Percentiles rank a stretch among this genome's conserved stretches.
phyloP scores from a whole-genome alignment of 2,888 invertebrate species.

The Yponomeuta plumbellus region DNA sequence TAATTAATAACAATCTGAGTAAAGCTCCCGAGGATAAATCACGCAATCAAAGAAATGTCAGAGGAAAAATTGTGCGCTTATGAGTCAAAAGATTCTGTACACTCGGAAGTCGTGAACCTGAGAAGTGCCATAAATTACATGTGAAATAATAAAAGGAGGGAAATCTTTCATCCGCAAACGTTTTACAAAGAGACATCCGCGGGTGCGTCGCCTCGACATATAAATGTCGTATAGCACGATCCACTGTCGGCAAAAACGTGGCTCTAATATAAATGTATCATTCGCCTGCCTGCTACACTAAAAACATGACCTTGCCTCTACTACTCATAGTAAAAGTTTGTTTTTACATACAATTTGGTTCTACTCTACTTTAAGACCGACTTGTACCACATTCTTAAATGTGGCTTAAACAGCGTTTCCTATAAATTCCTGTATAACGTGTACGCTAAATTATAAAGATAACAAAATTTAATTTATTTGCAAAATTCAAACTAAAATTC shows the following conservation, averaged over 20 bases:
- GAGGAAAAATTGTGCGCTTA: conserved; percentile 36
- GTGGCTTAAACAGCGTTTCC: too few species aligned
- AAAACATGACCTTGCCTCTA: not conserved
- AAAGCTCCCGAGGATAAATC: conserved; percentile 4
- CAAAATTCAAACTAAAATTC: too few species aligned
- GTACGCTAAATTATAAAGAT: too few species aligned
- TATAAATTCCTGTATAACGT: too few species aligned
- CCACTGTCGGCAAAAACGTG: conserved; percentile 53
- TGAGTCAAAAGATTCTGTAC: conserved; percentile 41
- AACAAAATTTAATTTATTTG: too few species aligned
- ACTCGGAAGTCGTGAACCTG: conserved; percentile 30
- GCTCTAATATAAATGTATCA: conserved; percentile 44
- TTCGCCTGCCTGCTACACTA: conserved; percentile 23
- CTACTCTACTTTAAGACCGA: too few species aligned
- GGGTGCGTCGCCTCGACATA: conserved; percentile 43
- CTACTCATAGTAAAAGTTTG: not conserved
- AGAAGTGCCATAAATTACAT: conserved; percentile 65
- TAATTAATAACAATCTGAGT: conserved; percentile 6
- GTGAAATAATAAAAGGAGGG: conserved; percentile 65
- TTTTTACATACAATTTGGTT: not conserved
- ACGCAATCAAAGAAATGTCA: conserved; percentile 26
- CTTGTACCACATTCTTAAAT: too few species aligned
- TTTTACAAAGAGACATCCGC: conserved; percentile 60
- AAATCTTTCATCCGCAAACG: conserved; percentile 64
- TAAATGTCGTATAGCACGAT: conserved; percentile 63